Percentiles rank a stretch among this genome's conserved stretches.
These are phyloP conservation scores for Bubalus kerabau DNA, from an alignment of 2,113 vertebrate species.

Conservation along the genomic window DNA sequence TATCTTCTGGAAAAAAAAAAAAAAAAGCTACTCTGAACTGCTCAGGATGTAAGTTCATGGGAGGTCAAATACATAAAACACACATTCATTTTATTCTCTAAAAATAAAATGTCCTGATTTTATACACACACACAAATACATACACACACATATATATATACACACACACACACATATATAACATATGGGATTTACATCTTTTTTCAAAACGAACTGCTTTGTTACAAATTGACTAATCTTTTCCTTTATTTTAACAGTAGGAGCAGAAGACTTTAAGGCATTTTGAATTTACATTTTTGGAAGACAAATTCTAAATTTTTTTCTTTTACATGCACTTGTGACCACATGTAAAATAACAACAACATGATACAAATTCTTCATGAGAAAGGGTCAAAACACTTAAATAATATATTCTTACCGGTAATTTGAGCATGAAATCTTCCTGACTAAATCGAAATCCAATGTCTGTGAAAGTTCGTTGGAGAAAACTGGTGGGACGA, in stretches of 20 bases:
- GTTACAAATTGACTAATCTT: neutral
- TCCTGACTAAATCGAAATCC: constrained; percentile 97
- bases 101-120: constrained; percentile 40
- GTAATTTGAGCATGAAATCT: constrained; percentile 96
- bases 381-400: constrained; percentile 46
- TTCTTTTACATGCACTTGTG: neutral
- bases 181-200: neutral
- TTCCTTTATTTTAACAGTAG: neutral
- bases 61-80: constrained; percentile 41
- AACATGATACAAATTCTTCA: neutral
- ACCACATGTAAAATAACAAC: constrained; percentile 11
- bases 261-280: neutral
- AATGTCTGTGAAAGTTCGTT: constrained; percentile 95
- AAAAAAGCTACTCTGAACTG: neutral
- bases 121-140: neutral
- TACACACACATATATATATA: neutral
- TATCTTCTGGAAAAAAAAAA: constrained; percentile 22
- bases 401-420: constrained; percentile 79
- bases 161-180: neutral
- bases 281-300: neutral
- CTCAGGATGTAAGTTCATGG: constrained; percentile 40
- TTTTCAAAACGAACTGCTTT: constrained; percentile 2
- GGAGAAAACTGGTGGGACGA: constrained; percentile 95
- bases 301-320: neutral
- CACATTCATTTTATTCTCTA: neutral